These are phyloP conservation scores for Hirtodrosophila cameraria DNA, from an alignment of 2,888 invertebrate species.

Conservation along the genomic window DNA sequence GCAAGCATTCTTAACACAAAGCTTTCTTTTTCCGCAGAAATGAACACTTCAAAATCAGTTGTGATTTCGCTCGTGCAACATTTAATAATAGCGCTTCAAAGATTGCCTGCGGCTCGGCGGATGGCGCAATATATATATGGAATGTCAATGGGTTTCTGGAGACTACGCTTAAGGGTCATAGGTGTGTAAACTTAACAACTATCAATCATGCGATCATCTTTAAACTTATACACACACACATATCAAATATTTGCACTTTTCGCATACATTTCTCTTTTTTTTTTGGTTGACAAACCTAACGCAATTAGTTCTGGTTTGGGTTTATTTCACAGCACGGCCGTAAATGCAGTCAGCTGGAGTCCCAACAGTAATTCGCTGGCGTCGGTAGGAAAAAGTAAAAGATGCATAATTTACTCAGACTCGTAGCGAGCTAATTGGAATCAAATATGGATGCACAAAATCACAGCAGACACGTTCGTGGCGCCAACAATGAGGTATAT, in stretches of 20 bases:
- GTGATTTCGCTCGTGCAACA: slow-evolving; percentile 96
- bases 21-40: slow-evolving; percentile 87
- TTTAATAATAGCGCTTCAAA: slow-evolving; percentile 96
- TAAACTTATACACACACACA: background rate
- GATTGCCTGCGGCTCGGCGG: slow-evolving; percentile 95
- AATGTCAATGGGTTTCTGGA: slow-evolving; percentile 91
- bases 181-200: slow-evolving; percentile 84
- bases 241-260: slow-evolving; percentile 24
- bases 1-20: background rate
- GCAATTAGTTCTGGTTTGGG: slow-evolving; percentile 69
- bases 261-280: slow-evolving; percentile 30
- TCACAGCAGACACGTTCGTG: background rate
- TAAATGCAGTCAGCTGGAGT: slow-evolving; percentile 95
- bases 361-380: slow-evolving; percentile 92
- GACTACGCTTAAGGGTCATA: slow-evolving; percentile 91
- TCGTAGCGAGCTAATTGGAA: slow-evolving; percentile 76
- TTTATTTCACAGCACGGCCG: slow-evolving; percentile 89
- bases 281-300: slow-evolving; percentile 42
- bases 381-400: slow-evolving; percentile 93
- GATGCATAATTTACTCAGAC: slow-evolving; percentile 92
- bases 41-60: slow-evolving; percentile 97
- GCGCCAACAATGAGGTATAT: too few species aligned
- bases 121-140: slow-evolving; percentile 97
- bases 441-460: slow-evolving; percentile 5
- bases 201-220: slow-evolving; percentile 15